Evolutionary conservation across 2,888 invertebrate genomes (phyloP), one percentile per base, ranked within the genome.

Genomic region (Drosophila affinis): DNA sequence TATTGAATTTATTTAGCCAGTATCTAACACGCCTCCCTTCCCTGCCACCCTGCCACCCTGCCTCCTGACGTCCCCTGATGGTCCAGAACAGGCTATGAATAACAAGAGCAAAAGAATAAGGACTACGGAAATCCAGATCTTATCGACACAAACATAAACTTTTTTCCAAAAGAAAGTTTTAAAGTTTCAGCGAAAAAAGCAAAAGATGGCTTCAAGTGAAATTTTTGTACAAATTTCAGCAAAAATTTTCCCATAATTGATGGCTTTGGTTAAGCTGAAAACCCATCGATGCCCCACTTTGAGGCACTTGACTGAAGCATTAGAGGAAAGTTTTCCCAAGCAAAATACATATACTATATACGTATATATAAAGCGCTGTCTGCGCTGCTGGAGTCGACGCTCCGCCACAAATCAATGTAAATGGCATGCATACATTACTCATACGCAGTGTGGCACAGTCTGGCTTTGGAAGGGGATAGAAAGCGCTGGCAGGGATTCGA

Each of bases 391-490:
- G 21, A 56, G 67, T 53, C 56, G 21, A 47, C 53, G 65, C 57
- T 63, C 55, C 68, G 67, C 60, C 72, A 72, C 73, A 86, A 83
- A 83, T 83, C 81, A 86, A 86, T 86, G 81, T 81, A 73, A 86
- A 83, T 83, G 74, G 72, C 72, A 79, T 79, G 81, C 87, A 83
- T 75, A 72, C 76, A 86, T 84, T 79, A 86, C 83, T 86, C 83
- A 81, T 86, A 84, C 87, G 83, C 79, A 64, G 51, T 54, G 73
- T 72, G 75, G 78, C 59, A 57, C 61, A 39, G 39, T 39, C 5
- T 14, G 39, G 7, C 14, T 10, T 32, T 32, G 24, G 24, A 24
- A 24, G 24, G 24, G 39, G 39, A 39, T 39, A 39, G 39, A 39
- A 39, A 3, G 39, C 34, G 32, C 12, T 46, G 39, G 45, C 18